Evolutionary conservation across 2,888 invertebrate genomes (phyloP).

Genomic region (Aleiodes testaceus): DNA sequence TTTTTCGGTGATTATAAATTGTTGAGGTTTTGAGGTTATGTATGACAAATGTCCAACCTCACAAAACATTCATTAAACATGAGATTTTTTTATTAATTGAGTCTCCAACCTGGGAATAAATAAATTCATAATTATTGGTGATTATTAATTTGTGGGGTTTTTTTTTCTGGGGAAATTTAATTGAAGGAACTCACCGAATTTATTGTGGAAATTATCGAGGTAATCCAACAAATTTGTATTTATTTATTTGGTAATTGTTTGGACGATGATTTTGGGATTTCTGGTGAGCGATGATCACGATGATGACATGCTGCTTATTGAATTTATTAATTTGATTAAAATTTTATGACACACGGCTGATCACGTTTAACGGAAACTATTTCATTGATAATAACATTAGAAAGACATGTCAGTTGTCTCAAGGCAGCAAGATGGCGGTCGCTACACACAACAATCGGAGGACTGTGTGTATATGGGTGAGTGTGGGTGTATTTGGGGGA

Average conservation of each 20-base stretch:
- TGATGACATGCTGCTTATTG: too few relatives aligned
- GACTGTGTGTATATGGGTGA: constrained; percentile 50
- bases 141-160: background rate
- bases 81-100: background rate
- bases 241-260: background rate
- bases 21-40: constrained; percentile 16
- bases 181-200: constrained; percentile 15
- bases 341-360: constrained; percentile 42
- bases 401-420: constrained; percentile 67
- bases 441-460: constrained; percentile 51
- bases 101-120: background rate
- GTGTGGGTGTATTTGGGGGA: constrained; percentile 53
- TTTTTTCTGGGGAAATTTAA: background rate
- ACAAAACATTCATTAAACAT: constrained; percentile 15
- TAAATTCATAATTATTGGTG: too few relatives aligned
- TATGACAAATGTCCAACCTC: constrained; percentile 28
- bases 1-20: constrained; percentile 7
- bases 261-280: constrained; percentile 7
- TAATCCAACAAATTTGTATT: too few relatives aligned
- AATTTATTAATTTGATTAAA: constrained; percentile 38
- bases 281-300: too few relatives aligned
- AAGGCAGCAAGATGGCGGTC: constrained; percentile 67
- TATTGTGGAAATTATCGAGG: background rate
- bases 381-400: constrained; percentile 69
- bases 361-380: constrained; percentile 50